A percentile compares a stretch with the other conserved stretches of the same genome.
Conservation (phyloP, 1,140 invertebrate species). For the Ips typographus region DNA sequence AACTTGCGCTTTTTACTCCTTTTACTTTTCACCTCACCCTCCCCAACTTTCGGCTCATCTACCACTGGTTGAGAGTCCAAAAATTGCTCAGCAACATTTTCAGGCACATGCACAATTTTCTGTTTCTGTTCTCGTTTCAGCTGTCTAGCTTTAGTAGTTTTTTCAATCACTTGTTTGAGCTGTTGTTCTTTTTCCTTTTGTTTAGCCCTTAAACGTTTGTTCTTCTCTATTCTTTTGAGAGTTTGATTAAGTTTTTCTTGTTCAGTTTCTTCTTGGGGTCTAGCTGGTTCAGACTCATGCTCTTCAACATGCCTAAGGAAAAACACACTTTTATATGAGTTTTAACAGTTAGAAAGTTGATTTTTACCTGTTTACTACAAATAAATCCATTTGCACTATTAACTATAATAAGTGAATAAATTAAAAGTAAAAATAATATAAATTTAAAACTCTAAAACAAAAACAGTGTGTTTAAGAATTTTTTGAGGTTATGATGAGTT, state of each 20-base stretch:
- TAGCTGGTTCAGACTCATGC: slow-evolving; percentile 23
- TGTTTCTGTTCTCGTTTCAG: slow-evolving; percentile 36
- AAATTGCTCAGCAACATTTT: slow-evolving; percentile 37
- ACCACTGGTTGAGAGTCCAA: slow-evolving; percentile 13
- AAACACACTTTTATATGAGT: slow-evolving; percentile 15
- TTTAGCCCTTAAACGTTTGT: slow-evolving; percentile 41
- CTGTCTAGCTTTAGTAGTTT: slow-evolving; percentile 35
- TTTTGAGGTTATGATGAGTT: too few species aligned
- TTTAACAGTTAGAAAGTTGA: slow-evolving; percentile 10
- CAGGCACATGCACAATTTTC: slow-evolving; percentile 32
- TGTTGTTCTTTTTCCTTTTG: slow-evolving; percentile 38
- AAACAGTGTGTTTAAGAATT: too few species aligned
- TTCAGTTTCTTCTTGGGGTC: slow-evolving; percentile 38
- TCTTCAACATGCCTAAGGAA: slow-evolving; percentile 38
- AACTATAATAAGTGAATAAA: neutral
- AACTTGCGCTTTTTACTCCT: slow-evolving; percentile 35
- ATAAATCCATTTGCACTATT: slow-evolving; percentile 45
- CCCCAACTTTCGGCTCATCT: neutral
- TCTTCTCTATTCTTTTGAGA: slow-evolving; percentile 43
- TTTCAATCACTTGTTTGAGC: slow-evolving; percentile 29
- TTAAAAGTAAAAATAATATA: neutral
- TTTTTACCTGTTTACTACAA: slow-evolving; percentile 47
- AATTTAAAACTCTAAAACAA: too few species aligned
- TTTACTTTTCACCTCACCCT: slow-evolving; percentile 1
- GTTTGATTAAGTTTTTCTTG: slow-evolving; percentile 42